Percentiles rank a stretch among this genome's conserved stretches.
phyloP scores from a whole-genome alignment of 2,797 vertebrate species.

The Darevskia mixta region DNA sequence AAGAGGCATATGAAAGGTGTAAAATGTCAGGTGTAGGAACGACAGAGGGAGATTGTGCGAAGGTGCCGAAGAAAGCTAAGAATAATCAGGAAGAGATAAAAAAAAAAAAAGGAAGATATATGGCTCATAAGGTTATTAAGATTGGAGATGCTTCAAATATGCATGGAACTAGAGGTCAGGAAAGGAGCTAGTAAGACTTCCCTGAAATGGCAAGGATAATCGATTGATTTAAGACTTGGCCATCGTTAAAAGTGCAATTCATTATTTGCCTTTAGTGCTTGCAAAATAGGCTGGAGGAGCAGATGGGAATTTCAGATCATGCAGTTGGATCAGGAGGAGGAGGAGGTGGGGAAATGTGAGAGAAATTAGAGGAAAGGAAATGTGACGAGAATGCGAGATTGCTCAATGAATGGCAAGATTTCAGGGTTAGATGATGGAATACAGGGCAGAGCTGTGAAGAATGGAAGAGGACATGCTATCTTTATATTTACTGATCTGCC shows the following conservation, averaged over 20 bases:
- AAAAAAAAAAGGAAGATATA: constrained; percentile 39
- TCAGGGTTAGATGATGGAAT: neutral
- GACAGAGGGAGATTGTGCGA: neutral
- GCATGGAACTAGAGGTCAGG: constrained; percentile 29
- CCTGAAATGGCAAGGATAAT: constrained; percentile 44
- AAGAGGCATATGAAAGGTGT: neutral
- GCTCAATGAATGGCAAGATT: neutral
- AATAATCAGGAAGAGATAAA: constrained; percentile 22
- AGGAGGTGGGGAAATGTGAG: constrained; percentile 6
- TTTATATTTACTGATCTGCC: constrained; percentile 13
- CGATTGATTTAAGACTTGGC: constrained; percentile 54
- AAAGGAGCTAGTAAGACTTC: constrained; percentile 44
- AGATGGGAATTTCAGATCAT: constrained; percentile 28
- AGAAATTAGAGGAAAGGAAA: constrained; percentile 31
- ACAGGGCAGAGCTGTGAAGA: neutral
- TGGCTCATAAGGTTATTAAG: constrained; percentile 39
- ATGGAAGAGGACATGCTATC: accelerated
- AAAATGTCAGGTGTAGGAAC: constrained; percentile 33
- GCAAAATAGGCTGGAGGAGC: constrained; percentile 39
- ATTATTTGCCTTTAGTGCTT: constrained; percentile 62
- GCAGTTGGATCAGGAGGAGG: constrained; percentile 26
- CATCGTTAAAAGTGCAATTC: constrained; percentile 45
- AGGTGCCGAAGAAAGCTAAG: neutral
- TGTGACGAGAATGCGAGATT: accelerated
- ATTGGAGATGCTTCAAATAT: constrained; percentile 52